Evolutionary conservation across 2,113 vertebrate genomes (phyloP), one percentile per base, ranked within the genome.

Genomic region (Buteo buteo): DNA sequence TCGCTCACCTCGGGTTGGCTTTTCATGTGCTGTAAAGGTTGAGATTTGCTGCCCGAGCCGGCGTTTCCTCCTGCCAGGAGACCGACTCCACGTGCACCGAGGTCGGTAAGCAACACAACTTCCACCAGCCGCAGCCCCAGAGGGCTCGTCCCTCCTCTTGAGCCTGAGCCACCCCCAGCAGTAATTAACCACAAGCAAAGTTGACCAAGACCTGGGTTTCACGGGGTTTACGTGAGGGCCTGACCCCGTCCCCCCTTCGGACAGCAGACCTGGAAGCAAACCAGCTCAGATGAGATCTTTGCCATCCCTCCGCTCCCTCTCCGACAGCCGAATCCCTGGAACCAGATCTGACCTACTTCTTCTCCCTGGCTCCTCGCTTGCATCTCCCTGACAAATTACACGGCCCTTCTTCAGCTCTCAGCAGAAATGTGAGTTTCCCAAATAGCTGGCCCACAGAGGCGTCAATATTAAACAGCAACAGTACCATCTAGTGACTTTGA

Each of bases 291-390:
- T 9, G 38, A 72, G 76, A 45, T 61, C 59, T 57, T 15, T 57
- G 50, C 64, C 55, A 12, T 15, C 64, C 55, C 38, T 71, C 69
- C 0, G 0, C 73, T 93, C 72, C 47, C 50, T 7, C 72, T 82
- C 69, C 1, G 2, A 50, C 79, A 80, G 34, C 29, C 2, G 29
- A 80, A 67, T 86, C 47, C n/a, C 83, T n/a, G 72, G 94, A 93
- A 88, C 57, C 69, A 72, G 96, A 19, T 16, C 95, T 93, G 96
- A 96, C 94, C 94, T 88, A 93, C 86, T 96, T 93, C 88, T 96
- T 93, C 76, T 95, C 50, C 82, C 76, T 20, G 14, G 74, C 90
- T 90, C 50, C 79, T 88, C 25, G 16, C 82, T 74, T 8, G 73
- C 44, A 0, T 84, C 78, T 96, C 86, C 69, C 93, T 94, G 88